Base-by-base conservation (phyloP, 37 sponge, comb jelly and placozoan genomes). In the Ianthella basta region DNA sequence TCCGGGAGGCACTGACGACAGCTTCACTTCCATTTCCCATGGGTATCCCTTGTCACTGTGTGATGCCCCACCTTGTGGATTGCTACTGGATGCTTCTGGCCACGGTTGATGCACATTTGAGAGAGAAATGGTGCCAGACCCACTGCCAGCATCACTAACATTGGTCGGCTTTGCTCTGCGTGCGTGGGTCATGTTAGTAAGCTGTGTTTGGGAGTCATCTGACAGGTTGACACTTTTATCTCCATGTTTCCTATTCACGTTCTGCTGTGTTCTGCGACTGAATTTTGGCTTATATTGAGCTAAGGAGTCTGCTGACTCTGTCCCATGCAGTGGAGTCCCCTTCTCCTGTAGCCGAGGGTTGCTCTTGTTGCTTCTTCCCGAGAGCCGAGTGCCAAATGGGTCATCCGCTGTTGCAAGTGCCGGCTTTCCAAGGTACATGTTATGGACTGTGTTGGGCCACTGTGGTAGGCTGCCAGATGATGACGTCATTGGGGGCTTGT, bases 381-480 rank as follows among this genome's bases (percentile, higher is more conserved):
- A 72, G 29, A 55, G 41, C 30, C 74, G 70, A n/a, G 41, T 74
- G 0, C 91, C 93, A 83, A 87, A 92, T 41, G 90, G 91, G 68
- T 95, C 92, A 34, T 92, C 85, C 10, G 80, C 86, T 38, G 84
- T 89, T 8, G 93, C 85, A 54, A 84, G 53, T 14, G 96, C 92
- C 41, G 96, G 96, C 59, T 67, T 75, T 4, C 96, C 96, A 12
- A 65, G 53, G 59, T 95, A 89, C 89, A 95, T 72, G 77, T 95
- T 95, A 78, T 92, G 88, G 4, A 91, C 65, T 35, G 68, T 59
- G 59, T 59, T 77, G 23, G 77, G 63, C 83, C 83, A 83, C 27
- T 60, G 65, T 14, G 23, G 69, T 3, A 29, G 37, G 14, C 78
- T 74, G 14, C 78, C 57, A 18, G 66, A 20, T 19, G 70, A 69